Base-by-base conservation (phyloP, 2,797 vertebrate species). In the Pygocentrus nattereri region DNA sequence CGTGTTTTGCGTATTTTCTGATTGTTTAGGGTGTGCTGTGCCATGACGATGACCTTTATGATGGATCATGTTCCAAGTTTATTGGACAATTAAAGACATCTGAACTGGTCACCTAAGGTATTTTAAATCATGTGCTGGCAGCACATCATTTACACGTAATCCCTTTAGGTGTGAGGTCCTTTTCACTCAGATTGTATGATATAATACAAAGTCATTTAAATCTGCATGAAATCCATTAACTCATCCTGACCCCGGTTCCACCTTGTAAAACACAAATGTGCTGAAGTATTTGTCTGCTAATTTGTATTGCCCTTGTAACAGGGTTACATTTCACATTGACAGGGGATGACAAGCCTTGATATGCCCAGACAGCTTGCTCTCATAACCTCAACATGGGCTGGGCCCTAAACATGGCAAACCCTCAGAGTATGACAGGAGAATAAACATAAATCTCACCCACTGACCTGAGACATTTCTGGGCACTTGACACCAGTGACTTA, bases 81-180 rank as follows among this genome's bases (percentile, higher is more conserved):
- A 91, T 81, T 86, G 81, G 85, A 67, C 85, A 82, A 56, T 90
- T 83, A 90, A 92, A 80, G 86, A 92, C 85, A 82, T 79, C 27
- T 89, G 90, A 70, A 67, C 56, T 91, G 87, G 90, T 89, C 21
- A 30, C 7, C 19, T 50, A 41, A 23, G 2, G 5, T 49, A 21
- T 52, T 54, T 54, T 52, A 71, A n/a, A 54, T n/a, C 25, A 11
- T 10, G 5, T 34, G 2, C 19, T 27, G 7, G 10, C 41, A 70
- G 25, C 18, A 72, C 67, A 58, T 3, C 5, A 38, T 58, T 68
- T 31, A 56, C 23, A 21, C 21, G 0, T 34, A 65, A 67, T 58
- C 44, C 21, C 5, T 52, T 44, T 52, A 72, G 10, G 13, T 73
- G 19, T n/a, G 19, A 34, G 19, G 31, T n/a, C 7, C 54, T 49